Evolutionary conservation across 2,888 invertebrate species (phyloP).

Genomic region (Papilio elwesi): DNA sequence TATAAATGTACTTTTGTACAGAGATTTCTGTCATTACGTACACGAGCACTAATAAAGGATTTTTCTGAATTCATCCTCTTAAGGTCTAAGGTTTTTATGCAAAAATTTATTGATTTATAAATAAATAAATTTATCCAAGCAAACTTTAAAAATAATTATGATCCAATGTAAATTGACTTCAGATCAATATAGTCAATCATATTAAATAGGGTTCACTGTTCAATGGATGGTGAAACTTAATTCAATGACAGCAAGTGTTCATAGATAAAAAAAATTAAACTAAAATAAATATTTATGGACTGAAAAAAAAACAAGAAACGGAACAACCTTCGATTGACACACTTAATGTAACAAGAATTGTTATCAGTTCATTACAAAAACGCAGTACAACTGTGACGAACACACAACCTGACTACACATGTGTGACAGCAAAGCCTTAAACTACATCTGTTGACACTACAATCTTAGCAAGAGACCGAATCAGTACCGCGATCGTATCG

Average conservation of each 20-base stretch:
- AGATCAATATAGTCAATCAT: too few species aligned
- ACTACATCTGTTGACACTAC: slow-evolving; percentile 3
- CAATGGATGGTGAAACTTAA: too few species aligned
- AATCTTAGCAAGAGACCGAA: slow-evolving; percentile 1
- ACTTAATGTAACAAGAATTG: slow-evolving; percentile 8
- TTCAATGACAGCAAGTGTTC: slow-evolving; percentile 2
- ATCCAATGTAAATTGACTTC: too few species aligned
- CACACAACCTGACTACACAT: neutral
- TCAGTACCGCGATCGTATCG: slow-evolving; percentile 8
- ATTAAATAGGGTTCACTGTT: too few species aligned
- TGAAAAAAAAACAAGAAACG: neutral
- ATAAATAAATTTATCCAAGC: too few species aligned
- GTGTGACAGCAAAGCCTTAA: slow-evolving; percentile 9
- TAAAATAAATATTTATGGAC: slow-evolving; percentile 8
- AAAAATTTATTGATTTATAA: too few species aligned
- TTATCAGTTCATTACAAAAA: slow-evolving; percentile 31
- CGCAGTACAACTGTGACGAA: neutral
- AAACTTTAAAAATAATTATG: too few species aligned
- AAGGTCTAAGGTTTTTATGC: too few species aligned
- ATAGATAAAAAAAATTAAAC: slow-evolving; percentile 10
- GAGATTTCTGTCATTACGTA: too few species aligned
- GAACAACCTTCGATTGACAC: slow-evolving; percentile 12
- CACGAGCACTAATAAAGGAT: too few species aligned
- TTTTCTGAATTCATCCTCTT: too few species aligned
- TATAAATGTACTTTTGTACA: too few species aligned